A percentile compares a stretch with the other conserved stretches of the same genome.
phyloP scores from a whole-genome alignment of 64 coral and sea anemone genomes.

The Orbicella faveolata region DNA sequence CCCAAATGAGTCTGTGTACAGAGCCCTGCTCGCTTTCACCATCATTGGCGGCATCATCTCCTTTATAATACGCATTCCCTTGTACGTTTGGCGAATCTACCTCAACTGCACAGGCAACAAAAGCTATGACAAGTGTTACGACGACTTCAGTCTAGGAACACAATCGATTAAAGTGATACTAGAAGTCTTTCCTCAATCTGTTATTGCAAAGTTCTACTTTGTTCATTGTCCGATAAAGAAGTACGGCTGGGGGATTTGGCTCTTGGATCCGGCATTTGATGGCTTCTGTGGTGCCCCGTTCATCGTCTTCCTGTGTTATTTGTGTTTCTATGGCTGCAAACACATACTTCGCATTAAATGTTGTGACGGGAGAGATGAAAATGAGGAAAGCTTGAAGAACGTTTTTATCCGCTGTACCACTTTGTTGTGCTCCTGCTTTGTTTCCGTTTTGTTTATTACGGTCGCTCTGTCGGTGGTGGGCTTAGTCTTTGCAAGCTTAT shows the following conservation, averaged over 20 bases:
- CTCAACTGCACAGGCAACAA: neutral
- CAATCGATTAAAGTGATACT: neutral
- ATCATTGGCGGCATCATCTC: neutral
- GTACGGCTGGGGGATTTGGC: neutral
- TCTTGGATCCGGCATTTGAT: neutral
- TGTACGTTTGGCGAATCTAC: neutral
- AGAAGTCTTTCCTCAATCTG: neutral
- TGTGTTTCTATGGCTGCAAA: too few species aligned
- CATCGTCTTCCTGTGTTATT: neutral
- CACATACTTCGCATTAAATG: too few species aligned
- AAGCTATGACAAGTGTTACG: neutral
- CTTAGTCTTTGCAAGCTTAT: too few species aligned
- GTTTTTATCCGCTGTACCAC: too few species aligned
- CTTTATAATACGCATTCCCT: neutral
- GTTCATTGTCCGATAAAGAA: slow-evolving; percentile 1
- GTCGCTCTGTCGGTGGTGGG: too few species aligned
- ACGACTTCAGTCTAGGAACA: neutral
- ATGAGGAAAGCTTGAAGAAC: too few species aligned
- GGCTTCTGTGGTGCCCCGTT: neutral
- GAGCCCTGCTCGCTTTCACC: neutral
- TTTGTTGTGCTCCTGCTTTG: too few species aligned
- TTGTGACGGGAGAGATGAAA: too few species aligned
- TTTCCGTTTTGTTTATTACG: too few species aligned
- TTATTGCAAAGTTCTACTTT: slow-evolving; percentile 1
- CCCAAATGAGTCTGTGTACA: neutral